Conservation (phyloP, 2,113 vertebrate genomes). For the Galemys pyrenaicus region DNA sequence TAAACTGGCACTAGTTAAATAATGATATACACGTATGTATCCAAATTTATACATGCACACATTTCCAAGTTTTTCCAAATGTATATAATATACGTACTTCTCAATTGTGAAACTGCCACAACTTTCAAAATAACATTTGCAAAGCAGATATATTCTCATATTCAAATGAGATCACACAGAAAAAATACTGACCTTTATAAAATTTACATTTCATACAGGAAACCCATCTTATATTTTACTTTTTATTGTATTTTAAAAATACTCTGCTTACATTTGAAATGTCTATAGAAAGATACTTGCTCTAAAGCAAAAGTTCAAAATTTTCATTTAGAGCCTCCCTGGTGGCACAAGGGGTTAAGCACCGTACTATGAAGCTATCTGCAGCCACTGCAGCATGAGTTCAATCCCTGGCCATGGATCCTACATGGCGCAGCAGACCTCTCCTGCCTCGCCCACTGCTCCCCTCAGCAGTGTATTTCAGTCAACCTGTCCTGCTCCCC, state of each 20-base stretch:
- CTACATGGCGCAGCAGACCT: too few relatives aligned
- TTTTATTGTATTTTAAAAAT: background rate
- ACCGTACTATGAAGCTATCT: too few relatives aligned
- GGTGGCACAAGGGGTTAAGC: too few relatives aligned
- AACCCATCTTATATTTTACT: background rate
- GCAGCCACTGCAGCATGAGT: too few relatives aligned
- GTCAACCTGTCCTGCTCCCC: too few relatives aligned
- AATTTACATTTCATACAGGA: background rate
- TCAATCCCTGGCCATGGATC: too few relatives aligned
- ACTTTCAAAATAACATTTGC: constrained; percentile 4
- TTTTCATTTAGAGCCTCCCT: constrained; percentile 16
- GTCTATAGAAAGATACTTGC: background rate
- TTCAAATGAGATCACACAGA: constrained; percentile 10
- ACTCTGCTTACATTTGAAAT: constrained; percentile 10
- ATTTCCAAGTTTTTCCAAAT: background rate
- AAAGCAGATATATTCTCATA: background rate
- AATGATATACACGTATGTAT: background rate
- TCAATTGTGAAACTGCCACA: background rate
- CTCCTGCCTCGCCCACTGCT: too few relatives aligned
- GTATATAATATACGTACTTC: background rate
- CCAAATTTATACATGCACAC: background rate
- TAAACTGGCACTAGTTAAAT: background rate
- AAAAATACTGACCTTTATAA: background rate
- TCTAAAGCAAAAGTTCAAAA: background rate
- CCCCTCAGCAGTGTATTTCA: too few relatives aligned